Percentiles rank a stretch among this genome's conserved stretches.
Evolutionary conservation across 2,888 invertebrate genomes (phyloP).

Genomic region (Xanthorhoe designata): DNA sequence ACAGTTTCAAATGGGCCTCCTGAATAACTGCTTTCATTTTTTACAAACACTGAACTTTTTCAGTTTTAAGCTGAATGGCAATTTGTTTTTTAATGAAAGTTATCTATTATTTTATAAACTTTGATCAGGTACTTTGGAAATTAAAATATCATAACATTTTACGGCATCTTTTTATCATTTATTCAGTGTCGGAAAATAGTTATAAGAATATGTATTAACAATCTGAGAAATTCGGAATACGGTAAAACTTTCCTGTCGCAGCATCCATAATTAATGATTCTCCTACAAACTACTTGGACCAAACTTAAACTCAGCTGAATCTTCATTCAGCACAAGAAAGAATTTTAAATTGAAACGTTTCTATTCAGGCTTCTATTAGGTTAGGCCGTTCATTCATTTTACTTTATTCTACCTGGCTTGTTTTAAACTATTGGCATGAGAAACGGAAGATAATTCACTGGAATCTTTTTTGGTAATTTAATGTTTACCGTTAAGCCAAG

Average conservation of each 20-base stretch:
- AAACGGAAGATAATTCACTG: background rate
- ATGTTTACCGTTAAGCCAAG: no score
- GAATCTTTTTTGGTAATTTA: no score
- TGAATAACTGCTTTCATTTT: conserved; percentile 1
- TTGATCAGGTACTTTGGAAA: no score
- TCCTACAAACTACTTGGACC: background rate
- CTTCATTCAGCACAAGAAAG: conserved; percentile 6
- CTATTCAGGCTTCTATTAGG: conserved; percentile 13
- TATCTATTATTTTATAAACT: no score
- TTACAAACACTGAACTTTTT: background rate
- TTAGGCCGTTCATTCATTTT: conserved; percentile 18
- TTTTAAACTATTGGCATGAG: conserved; percentile 18
- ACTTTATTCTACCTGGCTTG: conserved; percentile 19
- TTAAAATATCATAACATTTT: no score
- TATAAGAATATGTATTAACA: no score
- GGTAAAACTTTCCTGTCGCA: background rate
- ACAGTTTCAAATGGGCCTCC: conserved; percentile 18
- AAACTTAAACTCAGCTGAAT: conserved; percentile 12
- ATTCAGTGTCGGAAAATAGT: no score
- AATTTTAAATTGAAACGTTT: conserved; percentile 13
- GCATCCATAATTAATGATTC: background rate
- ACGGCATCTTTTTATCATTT: no score
- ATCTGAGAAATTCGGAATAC: no score
- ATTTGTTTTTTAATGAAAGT: no score
- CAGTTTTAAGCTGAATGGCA: background rate